Base-by-base conservation (phyloP, 2,113 vertebrate species). In the Onychostoma macrolepis region DNA sequence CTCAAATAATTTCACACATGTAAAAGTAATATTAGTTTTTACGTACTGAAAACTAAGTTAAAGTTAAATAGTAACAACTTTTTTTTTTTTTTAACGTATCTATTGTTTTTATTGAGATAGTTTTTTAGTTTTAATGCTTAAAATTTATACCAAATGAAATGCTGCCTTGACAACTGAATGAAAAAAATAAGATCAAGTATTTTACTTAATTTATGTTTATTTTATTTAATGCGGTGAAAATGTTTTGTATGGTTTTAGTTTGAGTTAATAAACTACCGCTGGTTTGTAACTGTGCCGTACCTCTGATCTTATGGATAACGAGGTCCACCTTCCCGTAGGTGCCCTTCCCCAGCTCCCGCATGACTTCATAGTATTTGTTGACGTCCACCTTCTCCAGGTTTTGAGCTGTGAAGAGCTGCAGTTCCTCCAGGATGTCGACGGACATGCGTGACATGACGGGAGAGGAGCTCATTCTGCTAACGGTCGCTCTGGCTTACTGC, bases 241-340 rank as follows among this genome's bases (percentile, higher is more conserved):
- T 13, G 45, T 48, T 50, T 50, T 17, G 45, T 48, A 15, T 50
- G 48, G 13, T 50, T 50, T 50, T 50, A 50, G 48, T 48, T 48
- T 11, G 10, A 13, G n/a, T 28, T 12, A 11, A 13, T 4, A 28
- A 28, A 26, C 11, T 15, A 15, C 5, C 26, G 4, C 63, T 1
- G 67, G 30, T 69, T 2, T 69, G 30, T 3, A 61, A 9, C 33
- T 71, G 67, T 9, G 87, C 95, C 81, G 85, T 90, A 96, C 95
- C 95, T 94, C 93, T 90, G 87, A 93, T 92, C 67, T 94, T 95
- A 89, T 96, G 95, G 85, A 96, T 83, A 30, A 95, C 95, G 75
- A 96, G 92, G 90, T 96, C 95, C 90, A 96, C 95, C 33, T 95
- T 95, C 53, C 95, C 95, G 4, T 96, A 96, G 61, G 95, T 96